phyloP scores from a whole-genome alignment of 2,888 invertebrate species.

The Himalopsyche tibetana region DNA sequence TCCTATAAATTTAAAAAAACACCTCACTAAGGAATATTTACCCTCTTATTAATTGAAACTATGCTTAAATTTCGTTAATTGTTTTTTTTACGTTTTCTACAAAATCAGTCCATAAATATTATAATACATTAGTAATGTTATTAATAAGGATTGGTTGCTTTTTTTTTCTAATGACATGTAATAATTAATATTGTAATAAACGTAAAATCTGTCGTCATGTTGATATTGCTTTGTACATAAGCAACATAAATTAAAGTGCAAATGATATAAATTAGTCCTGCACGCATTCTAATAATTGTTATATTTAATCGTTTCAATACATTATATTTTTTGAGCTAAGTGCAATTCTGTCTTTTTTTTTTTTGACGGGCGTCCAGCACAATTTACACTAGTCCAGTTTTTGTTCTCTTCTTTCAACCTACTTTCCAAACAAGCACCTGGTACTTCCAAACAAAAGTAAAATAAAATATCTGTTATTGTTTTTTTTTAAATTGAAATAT shows the following conservation, averaged over 20 bases:
- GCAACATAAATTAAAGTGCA: slow-evolving; percentile 28
- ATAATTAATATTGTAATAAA: neutral
- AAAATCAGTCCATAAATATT: slow-evolving; percentile 41
- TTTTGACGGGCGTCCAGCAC: too few relatives aligned
- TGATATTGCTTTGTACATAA: slow-evolving; percentile 41
- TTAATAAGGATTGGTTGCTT: slow-evolving; percentile 38
- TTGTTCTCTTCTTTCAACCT: too few relatives aligned
- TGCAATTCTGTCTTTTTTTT: slow-evolving; percentile 47
- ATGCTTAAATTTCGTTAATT: slow-evolving; percentile 31
- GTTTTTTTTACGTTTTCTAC: slow-evolving; percentile 41
- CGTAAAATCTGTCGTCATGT: neutral
- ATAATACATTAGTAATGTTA: neutral
- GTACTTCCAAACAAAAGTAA: too few relatives aligned
- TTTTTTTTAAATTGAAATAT: too few relatives aligned
- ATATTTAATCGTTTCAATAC: neutral
- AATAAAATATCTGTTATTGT: too few relatives aligned
- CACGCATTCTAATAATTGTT: neutral
- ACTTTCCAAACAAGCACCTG: too few relatives aligned
- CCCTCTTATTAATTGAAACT: neutral
- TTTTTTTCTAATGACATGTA: neutral
- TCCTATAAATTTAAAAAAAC: slow-evolving; percentile 19
- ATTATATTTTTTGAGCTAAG: neutral
- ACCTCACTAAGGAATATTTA: slow-evolving; percentile 38
- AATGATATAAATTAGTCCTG: slow-evolving; percentile 8
- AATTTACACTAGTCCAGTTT: too few relatives aligned